Percentiles rank a stretch among this genome's conserved stretches.
Conservation (phyloP, 2,888 invertebrate species). For the Euproctis similis region DNA sequence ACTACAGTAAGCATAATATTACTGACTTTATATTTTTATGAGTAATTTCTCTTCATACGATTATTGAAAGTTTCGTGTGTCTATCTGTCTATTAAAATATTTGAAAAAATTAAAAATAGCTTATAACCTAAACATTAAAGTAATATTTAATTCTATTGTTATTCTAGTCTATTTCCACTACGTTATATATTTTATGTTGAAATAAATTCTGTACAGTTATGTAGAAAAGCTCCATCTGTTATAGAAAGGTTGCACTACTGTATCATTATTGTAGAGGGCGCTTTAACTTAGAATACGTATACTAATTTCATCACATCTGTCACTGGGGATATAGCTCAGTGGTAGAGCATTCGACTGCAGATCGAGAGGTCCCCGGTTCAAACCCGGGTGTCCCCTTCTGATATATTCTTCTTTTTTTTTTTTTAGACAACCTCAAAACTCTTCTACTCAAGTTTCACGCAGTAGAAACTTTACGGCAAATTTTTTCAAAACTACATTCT, state of each 20-base stretch:
- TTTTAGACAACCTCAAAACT: constrained; percentile 36
- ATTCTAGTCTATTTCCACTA: too few species aligned
- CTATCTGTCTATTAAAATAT: too few species aligned
- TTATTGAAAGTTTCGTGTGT: too few species aligned
- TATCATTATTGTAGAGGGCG: constrained; percentile 26
- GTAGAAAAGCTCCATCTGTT: constrained; percentile 44
- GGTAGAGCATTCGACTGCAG: constrained; percentile 75
- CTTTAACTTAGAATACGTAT: constrained; percentile 10
- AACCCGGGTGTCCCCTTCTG: constrained; percentile 71
- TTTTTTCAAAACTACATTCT: constrained; percentile 67
- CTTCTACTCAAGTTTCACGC: constrained; percentile 24
- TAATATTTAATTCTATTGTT: too few species aligned
- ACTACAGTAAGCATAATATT: constrained; percentile 43
- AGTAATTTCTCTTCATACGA: too few species aligned
- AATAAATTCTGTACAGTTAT: not conserved
- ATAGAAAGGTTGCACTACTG: constrained; percentile 5
- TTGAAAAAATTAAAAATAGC: too few species aligned
- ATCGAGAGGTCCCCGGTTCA: constrained; percentile 75
- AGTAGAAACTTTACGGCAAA: constrained; percentile 53
- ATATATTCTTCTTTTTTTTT: constrained; percentile 16
- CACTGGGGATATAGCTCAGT: constrained; percentile 70
- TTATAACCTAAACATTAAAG: too few species aligned
- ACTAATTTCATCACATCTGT: constrained; percentile 17
- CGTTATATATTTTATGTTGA: too few species aligned
- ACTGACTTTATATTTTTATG: too few species aligned